Percentiles rank a stretch among this genome's conserved stretches.
phyloP scores from a whole-genome alignment of 2,888 invertebrate genomes.

The Polyommatus iphigenia region DNA sequence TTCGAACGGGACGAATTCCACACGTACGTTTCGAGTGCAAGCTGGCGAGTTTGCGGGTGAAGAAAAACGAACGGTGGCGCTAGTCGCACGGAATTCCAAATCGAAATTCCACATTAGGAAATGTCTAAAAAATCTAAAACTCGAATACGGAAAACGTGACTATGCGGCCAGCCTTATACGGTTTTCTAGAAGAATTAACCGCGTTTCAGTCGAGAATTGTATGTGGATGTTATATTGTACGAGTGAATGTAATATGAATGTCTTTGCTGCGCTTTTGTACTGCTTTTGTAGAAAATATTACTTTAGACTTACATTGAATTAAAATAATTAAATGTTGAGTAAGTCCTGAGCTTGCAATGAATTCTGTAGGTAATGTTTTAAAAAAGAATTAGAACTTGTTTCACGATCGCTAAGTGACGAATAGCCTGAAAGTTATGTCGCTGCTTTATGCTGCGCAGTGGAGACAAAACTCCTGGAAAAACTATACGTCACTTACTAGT shows the following conservation, averaged over 20 bases:
- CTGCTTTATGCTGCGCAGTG: too few species aligned
- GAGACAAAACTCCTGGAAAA: too few species aligned
- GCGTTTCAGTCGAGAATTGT: conserved; percentile 5
- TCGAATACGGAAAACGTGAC: too few species aligned
- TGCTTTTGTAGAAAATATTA: neutral
- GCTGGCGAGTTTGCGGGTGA: too few species aligned
- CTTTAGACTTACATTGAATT: neutral
- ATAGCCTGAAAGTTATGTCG: neutral
- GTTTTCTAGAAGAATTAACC: conserved; percentile 2
- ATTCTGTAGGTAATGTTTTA: neutral
- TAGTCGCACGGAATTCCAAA: too few species aligned
- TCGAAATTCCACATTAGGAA: too few species aligned
- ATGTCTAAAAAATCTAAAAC: too few species aligned
- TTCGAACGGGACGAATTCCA: too few species aligned
- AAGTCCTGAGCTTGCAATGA: neutral
- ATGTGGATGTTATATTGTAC: neutral
- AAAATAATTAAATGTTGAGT: neutral
- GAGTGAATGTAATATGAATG: conserved; percentile 14
- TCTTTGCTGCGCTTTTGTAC: conserved; percentile 12
- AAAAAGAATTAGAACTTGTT: neutral
- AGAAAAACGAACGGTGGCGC: too few species aligned
- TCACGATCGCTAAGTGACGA: neutral
- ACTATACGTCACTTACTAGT: too few species aligned
- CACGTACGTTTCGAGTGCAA: too few species aligned
- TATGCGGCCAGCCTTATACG: neutral